These are phyloP conservation scores for Oreortyx pictus DNA, from an alignment of 2,797 vertebrate genomes.

Conservation along the genomic window DNA sequence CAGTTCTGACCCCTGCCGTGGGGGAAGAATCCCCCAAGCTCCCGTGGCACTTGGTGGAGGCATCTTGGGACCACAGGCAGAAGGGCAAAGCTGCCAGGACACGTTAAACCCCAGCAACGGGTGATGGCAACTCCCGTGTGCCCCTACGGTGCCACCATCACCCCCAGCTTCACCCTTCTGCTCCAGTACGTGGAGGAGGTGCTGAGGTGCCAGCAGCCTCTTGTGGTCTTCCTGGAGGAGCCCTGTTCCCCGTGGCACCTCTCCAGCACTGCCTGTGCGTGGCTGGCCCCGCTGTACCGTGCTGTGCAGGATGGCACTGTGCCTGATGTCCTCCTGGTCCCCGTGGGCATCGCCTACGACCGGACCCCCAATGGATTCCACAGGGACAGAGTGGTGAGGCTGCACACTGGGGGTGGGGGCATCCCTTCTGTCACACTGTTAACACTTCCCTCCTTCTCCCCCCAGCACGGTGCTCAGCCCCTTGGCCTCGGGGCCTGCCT, in stretches of 20 bases:
- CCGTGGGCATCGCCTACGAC: slow-evolving; percentile 89
- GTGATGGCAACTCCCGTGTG: not conserved
- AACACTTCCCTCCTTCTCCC: accelerated
- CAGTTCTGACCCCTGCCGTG: not conserved
- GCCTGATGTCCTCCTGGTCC: slow-evolving; percentile 84
- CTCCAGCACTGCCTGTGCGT: slow-evolving; percentile 73
- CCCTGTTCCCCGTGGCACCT: slow-evolving; percentile 11
- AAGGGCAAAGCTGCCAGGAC: not conserved
- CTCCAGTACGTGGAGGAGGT: slow-evolving; percentile 85
- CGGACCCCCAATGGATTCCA: not conserved
- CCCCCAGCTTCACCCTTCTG: not conserved
- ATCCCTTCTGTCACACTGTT: not conserved
- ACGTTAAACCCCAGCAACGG: not conserved
- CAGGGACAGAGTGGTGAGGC: not conserved
- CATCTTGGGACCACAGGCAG: not conserved
- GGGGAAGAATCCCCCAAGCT: accelerated
- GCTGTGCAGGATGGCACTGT: slow-evolving; percentile 77
- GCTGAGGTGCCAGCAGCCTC: slow-evolving; percentile 82
- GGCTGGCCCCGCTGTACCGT: slow-evolving; percentile 82
- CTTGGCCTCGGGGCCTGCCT: slow-evolving; percentile 30
- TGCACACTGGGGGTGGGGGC: not conserved
- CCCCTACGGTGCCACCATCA: too few relatives aligned
- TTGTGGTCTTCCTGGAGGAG: slow-evolving; percentile 87
- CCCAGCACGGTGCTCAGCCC: not conserved
- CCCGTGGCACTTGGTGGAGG: accelerated